phyloP scores from a whole-genome alignment of 2,888 invertebrate genomes.

The Mythimna pallens region DNA sequence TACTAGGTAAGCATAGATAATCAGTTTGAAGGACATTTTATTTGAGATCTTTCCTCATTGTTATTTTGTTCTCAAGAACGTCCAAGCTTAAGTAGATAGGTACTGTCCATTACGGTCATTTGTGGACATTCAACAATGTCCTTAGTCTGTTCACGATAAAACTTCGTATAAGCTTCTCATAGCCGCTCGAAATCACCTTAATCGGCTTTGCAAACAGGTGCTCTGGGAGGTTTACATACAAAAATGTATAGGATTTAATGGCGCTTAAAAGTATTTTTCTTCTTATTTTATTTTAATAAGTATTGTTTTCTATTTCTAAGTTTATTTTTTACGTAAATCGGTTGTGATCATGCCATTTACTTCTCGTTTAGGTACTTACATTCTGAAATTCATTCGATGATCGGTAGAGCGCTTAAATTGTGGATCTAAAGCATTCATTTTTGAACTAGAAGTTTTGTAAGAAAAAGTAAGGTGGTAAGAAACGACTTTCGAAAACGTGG shows the following conservation, averaged over 20 bases:
- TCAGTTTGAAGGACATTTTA: conserved; percentile 25
- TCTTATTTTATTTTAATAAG: no score
- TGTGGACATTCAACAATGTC: conserved; percentile 61
- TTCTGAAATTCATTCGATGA: no score
- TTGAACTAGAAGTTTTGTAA: no score
- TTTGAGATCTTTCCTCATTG: conserved; percentile 15
- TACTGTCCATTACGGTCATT: conserved; percentile 53
- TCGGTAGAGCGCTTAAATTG: no score
- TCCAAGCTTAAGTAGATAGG: conserved; percentile 21
- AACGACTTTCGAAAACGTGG: no score
- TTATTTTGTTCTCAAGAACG: conserved; percentile 27
- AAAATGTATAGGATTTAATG: background rate
- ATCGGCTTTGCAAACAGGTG: conserved; percentile 72
- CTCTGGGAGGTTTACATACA: conserved; percentile 19
- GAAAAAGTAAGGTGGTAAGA: no score
- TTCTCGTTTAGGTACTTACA: no score
- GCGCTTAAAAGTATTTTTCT: background rate
- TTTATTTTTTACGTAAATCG: no score
- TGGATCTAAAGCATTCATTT: no score
- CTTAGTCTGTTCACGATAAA: conserved; percentile 57
- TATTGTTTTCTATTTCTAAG: no score
- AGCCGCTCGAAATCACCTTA: conserved; percentile 71
- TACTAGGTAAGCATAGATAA: background rate
- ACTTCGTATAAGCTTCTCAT: conserved; percentile 69
- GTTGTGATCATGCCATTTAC: no score